These are phyloP conservation scores for Heliconius melpomene DNA, from an alignment of 1,140 invertebrate species.

Conservation along the genomic window DNA sequence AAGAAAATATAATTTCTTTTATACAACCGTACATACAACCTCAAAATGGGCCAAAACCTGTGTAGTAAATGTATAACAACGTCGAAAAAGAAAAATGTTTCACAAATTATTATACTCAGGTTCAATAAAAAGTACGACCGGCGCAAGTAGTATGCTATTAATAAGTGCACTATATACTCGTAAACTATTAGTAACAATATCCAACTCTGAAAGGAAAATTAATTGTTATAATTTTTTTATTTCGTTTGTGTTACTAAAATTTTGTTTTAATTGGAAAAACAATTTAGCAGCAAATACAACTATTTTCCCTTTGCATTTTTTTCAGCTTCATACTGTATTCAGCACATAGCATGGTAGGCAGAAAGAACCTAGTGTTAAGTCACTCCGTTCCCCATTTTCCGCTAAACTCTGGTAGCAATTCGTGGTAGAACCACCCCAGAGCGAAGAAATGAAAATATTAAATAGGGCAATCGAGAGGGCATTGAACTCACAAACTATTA, in stretches of 20 bases:
- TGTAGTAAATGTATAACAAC: constrained; percentile 57
- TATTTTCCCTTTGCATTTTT: too few relatives aligned
- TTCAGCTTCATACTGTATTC: too few relatives aligned
- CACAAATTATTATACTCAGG: constrained; percentile 42
- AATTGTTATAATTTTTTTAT: not conserved
- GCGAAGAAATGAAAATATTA: too few relatives aligned
- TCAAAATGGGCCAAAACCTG: constrained; percentile 57
- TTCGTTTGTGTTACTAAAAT: not conserved
- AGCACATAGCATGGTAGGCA: too few relatives aligned
- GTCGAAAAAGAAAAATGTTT: constrained; percentile 57
- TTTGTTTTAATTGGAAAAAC: too few relatives aligned
- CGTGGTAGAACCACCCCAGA: too few relatives aligned
- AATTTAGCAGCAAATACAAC: too few relatives aligned
- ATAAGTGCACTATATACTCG: constrained; percentile 37
- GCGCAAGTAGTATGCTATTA: constrained; percentile 56
- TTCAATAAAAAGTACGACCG: constrained; percentile 40
- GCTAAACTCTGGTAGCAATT: too few relatives aligned
- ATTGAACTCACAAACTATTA: too few relatives aligned
- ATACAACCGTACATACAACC: constrained; percentile 57
- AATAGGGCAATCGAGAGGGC: too few relatives aligned
- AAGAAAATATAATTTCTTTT: constrained; percentile 53
- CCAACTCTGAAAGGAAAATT: not conserved
- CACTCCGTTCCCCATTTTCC: too few relatives aligned
- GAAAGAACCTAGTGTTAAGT: too few relatives aligned
- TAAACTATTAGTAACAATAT: not conserved